Conservation (phyloP, 2,888 invertebrate genomes). For the Adelognathus sp. region DNA sequence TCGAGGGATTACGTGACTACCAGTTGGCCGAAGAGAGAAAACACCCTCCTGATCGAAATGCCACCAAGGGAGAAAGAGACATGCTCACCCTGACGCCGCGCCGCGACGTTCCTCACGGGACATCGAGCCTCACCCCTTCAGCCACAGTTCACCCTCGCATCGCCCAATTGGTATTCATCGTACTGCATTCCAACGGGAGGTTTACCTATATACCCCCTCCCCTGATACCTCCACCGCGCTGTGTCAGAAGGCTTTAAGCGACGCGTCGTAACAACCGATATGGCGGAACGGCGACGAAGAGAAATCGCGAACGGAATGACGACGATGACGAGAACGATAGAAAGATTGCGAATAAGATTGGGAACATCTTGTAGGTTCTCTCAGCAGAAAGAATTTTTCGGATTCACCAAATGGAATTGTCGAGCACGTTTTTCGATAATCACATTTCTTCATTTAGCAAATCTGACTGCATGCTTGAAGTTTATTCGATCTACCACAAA, state of each 20-base stretch:
- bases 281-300: background rate
- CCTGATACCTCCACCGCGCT: constrained; percentile 38
- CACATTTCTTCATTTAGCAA: background rate
- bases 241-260: constrained; percentile 37
- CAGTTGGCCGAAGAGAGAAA: constrained; percentile 23
- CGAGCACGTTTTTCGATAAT: background rate
- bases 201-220: constrained; percentile 46
- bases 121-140: constrained; percentile 40
- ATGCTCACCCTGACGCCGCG: constrained; percentile 2
- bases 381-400: too few relatives aligned
- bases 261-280: background rate
- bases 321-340: background rate
- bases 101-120: constrained; percentile 45
- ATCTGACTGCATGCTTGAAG: background rate
- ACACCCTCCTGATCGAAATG: constrained; percentile 17
- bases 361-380: background rate
- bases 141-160: background rate
- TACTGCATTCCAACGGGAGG: constrained; percentile 39
- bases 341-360: background rate
- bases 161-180: constrained; percentile 56
- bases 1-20: constrained; percentile 56
- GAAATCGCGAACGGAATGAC: background rate
- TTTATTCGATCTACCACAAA: background rate
- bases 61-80: background rate
- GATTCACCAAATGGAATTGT: too few relatives aligned